Percentiles rank a stretch among this genome's conserved stretches.
phyloP scores from a whole-genome alignment of 1,140 invertebrate species.

The Saccostrea cuccullata region DNA sequence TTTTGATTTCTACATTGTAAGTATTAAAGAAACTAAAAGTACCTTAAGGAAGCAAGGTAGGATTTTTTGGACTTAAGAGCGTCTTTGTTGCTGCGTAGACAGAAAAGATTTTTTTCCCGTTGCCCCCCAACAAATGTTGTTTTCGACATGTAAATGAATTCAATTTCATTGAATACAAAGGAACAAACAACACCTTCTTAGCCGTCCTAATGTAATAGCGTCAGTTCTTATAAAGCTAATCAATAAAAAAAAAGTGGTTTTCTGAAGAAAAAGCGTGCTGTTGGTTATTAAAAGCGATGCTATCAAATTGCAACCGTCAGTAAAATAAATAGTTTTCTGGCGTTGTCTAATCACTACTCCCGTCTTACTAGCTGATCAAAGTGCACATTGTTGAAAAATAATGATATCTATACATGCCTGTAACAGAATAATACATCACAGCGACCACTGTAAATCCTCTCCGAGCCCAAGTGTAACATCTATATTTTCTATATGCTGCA shows the following conservation, averaged over 20 bases:
- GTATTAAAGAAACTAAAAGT: no score
- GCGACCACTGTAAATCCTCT: not conserved
- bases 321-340: constrained; percentile 29
- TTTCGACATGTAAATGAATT: not conserved
- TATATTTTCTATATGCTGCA: not conserved
- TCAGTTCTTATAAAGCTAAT: constrained; percentile 15
- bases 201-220: not conserved
- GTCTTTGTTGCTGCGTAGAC: no score
- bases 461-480: not conserved
- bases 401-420: constrained; percentile 28
- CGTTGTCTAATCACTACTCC: constrained; percentile 24
- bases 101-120: not conserved
- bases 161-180: not conserved
- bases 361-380: constrained; percentile 16
- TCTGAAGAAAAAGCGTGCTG: constrained; percentile 3
- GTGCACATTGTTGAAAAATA: constrained; percentile 28
- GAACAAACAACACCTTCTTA: constrained; percentile 14
- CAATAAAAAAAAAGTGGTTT: constrained; percentile 26
- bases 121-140: not conserved
- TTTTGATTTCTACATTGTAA: no score
- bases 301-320: constrained; percentile 1
- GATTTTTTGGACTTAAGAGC: no score
- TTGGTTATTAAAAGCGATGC: constrained; percentile 31
- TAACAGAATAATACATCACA: not conserved
- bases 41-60: no score